Base-by-base conservation (phyloP, 53 echinoderm and acorn worm species). In the Astropecten irregularis region DNA sequence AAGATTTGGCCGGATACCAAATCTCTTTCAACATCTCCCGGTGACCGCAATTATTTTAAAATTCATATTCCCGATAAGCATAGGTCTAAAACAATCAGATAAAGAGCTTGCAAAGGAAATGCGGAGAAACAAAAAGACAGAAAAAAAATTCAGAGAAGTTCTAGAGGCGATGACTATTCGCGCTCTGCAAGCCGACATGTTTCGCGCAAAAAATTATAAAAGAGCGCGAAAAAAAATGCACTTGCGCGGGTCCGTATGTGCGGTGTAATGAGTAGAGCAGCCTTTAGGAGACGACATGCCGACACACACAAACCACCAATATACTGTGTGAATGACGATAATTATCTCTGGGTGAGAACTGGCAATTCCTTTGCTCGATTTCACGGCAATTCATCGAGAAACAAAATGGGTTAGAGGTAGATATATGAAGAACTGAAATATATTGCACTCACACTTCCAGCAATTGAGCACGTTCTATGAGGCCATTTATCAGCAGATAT, bases 311-410 rank as follows among this genome's bases (percentile, higher is more conserved):
- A 20, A 21, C 65, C 65, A 18, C 76, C 40, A 58, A 14, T 56
- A 58, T 40, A 58, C 39, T 40, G 76, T 76, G 57, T 76, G 57
- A 76, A 58, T 27, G 23, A 39, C 76, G 76, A 76, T 76, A 54
- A 76, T 76, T 76, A 76, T 76, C 76, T 16, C 38, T 51, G 56
- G 56, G 76, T 23, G 76, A 40, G 76, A 29, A 36, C 26, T 16
- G 40, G 37, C 76, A 76, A 74, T 76, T 56, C 58, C 76, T 56
- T 36, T 76, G 76, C 56, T 55, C 76, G 76, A 76, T 76, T 76
- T 76, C 76, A 39, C 38, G 55, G 57, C 40, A 56, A n/a, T 38
- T 76, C 39, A 27, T 29, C 2, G 6, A 15, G 37, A 76, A 38
- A 62, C 42, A 28, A 62, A 44, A 19, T 31, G 61, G 13, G 11